Evolutionary conservation across 1,140 invertebrate genomes (phyloP).

Genomic region (Bactericera cockerelli): DNA sequence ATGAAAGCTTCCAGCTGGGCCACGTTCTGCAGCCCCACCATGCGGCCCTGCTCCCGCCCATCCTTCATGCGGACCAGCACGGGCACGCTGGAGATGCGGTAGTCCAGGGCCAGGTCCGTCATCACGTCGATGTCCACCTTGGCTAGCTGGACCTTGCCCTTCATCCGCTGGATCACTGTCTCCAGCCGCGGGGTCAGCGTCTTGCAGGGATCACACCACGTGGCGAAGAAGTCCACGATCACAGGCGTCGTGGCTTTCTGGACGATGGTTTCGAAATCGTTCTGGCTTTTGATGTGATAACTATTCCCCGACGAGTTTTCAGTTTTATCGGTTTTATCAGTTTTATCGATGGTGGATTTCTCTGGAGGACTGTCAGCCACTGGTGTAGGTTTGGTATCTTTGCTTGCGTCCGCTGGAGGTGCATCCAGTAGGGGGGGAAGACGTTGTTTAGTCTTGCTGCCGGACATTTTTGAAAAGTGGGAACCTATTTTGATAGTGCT

Average conservation of each 20-base stretch:
- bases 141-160: slow-evolving; percentile 71
- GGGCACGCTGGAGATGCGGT: slow-evolving; percentile 70
- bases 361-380: too few species aligned
- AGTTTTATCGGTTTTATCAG: too few species aligned
- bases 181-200: slow-evolving; percentile 78
- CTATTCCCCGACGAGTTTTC: too few species aligned
- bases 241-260: slow-evolving; percentile 75
- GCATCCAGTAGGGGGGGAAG: too few species aligned
- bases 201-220: slow-evolving; percentile 93
- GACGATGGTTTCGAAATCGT: slow-evolving; percentile 81
- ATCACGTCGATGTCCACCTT: slow-evolving; percentile 91
- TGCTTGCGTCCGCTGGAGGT: too few species aligned
- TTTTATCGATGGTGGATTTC: too few species aligned
- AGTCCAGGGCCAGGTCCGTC: slow-evolving; percentile 73
- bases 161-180: slow-evolving; percentile 59
- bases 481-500: too few species aligned
- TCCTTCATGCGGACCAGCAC: slow-evolving; percentile 74
- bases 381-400: too few species aligned
- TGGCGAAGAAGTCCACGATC: slow-evolving; percentile 90
- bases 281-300: slow-evolving; percentile 79
- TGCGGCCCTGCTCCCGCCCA: slow-evolving; percentile 72
- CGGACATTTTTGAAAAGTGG: too few species aligned
- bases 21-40: slow-evolving; percentile 57
- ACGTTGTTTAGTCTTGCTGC: too few species aligned
- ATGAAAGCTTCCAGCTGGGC: too few species aligned